phyloP scores from a whole-genome alignment of 2,888 invertebrate species.

The Lasioglossum leucozonium region DNA sequence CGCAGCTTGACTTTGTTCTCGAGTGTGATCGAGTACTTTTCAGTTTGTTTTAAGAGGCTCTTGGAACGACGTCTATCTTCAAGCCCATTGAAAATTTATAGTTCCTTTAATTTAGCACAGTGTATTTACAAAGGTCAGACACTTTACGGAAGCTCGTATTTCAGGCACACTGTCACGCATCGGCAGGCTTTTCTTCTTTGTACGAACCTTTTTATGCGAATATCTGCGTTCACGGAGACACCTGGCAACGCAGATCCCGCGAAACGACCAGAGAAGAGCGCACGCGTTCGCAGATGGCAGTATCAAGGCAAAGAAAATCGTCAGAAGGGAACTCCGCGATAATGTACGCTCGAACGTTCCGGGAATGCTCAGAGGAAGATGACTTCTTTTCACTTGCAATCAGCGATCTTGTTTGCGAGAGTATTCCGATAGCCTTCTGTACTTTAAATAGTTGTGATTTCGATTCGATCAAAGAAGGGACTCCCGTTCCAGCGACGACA shows the following conservation, averaged over 20 bases:
- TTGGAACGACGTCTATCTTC: no score
- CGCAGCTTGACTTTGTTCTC: no score
- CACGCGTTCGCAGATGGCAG: not conserved
- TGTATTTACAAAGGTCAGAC: no score
- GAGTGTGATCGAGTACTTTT: no score
- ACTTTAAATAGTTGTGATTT: conserved; percentile 4
- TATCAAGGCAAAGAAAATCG: not conserved
- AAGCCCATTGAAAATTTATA: no score
- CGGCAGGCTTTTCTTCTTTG: not conserved
- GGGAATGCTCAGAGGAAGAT: not conserved
- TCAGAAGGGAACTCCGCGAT: not conserved
- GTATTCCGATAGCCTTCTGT: not conserved
- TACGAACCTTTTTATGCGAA: not conserved
- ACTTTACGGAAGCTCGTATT: not conserved
- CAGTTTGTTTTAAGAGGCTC: no score
- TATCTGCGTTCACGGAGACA: not conserved
- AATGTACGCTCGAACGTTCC: not conserved
- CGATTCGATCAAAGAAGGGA: not conserved
- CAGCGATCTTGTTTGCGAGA: not conserved
- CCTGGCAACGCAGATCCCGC: not conserved
- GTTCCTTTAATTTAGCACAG: no score
- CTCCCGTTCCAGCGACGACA: not conserved
- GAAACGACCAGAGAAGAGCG: not conserved
- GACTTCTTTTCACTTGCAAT: conserved; percentile 3
- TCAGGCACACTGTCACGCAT: not conserved